Evolutionary conservation across 2,888 invertebrate genomes (phyloP).

Genomic region (Nycteola revayana): DNA sequence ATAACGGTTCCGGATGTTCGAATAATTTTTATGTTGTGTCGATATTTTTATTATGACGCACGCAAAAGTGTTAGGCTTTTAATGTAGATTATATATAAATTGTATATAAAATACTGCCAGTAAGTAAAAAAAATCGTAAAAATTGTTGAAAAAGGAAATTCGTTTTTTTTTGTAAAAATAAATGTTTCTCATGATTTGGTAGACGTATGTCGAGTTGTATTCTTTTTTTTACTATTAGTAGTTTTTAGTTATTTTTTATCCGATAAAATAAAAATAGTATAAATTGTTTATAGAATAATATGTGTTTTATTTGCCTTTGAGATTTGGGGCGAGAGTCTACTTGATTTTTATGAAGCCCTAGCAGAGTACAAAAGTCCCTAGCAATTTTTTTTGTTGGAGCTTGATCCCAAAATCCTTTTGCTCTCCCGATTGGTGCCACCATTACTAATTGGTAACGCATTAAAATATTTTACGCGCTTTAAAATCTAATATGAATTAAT

Average conservation of each 20-base stretch:
- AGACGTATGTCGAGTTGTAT: constrained; percentile 31
- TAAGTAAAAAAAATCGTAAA: constrained; percentile 26
- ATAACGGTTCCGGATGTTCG: constrained; percentile 11
- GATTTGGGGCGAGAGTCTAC: too few species aligned
- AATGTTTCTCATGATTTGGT: constrained; percentile 26
- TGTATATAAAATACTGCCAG: constrained; percentile 37
- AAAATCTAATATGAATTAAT: too few species aligned
- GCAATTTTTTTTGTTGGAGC: too few species aligned
- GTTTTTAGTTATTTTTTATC: constrained; percentile 76
- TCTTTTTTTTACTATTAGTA: constrained; percentile 50
- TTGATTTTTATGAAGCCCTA: too few species aligned
- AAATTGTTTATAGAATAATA: constrained; percentile 36
- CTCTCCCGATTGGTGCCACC: too few species aligned
- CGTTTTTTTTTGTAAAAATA: constrained; percentile 22
- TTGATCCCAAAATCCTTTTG: too few species aligned
- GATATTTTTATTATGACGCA: constrained; percentile 13
- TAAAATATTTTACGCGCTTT: too few species aligned
- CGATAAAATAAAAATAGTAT: constrained; percentile 54
- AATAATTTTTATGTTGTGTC: not conserved
- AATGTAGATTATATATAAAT: constrained; percentile 27
- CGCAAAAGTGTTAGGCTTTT: constrained; percentile 15
- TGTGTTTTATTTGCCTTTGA: constrained; percentile 31
- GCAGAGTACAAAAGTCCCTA: too few species aligned
- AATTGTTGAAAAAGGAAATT: constrained; percentile 19
- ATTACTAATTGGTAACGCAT: too few species aligned